phyloP scores from a whole-genome alignment of 2,888 invertebrate genomes.

The Ecliptopera silaceata region DNA sequence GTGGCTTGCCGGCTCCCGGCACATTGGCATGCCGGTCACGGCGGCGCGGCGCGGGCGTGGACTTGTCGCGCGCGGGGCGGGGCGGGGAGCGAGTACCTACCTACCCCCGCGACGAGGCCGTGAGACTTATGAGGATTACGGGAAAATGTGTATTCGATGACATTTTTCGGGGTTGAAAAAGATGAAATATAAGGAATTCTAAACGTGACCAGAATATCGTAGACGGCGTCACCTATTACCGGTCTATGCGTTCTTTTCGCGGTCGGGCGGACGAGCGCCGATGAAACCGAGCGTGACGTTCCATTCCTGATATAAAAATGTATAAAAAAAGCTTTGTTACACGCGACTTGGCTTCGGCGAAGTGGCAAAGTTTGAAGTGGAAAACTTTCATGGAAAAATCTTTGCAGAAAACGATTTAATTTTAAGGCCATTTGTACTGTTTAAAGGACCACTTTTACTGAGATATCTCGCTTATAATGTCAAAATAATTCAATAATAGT shows the following conservation, averaged over 20 bases:
- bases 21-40: constrained; percentile 71
- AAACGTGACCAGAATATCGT: constrained; percentile 78
- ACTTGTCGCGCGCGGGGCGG: constrained; percentile 55
- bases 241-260: constrained; percentile 77
- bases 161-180: constrained; percentile 81
- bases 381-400: constrained; percentile 81
- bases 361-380: constrained; percentile 82
- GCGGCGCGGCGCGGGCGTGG: constrained; percentile 66
- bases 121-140: constrained; percentile 82
- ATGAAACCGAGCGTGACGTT: constrained; percentile 79
- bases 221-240: constrained; percentile 77
- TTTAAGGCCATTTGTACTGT: constrained; percentile 78
- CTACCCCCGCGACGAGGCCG: constrained; percentile 65
- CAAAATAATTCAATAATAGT: constrained; percentile 43
- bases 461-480: constrained; percentile 54
- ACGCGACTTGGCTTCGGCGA: constrained; percentile 78
- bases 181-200: constrained; percentile 83
- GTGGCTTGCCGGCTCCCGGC: constrained; percentile 52
- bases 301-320: constrained; percentile 81
- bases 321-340: constrained; percentile 82
- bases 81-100: constrained; percentile 27
- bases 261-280: constrained; percentile 74
- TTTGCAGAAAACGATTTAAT: constrained; percentile 79
- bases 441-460: constrained; percentile 57
- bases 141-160: constrained; percentile 83